A percentile compares a stretch with the other conserved stretches of the same genome.
Evolutionary conservation across 1,140 invertebrate species (phyloP).

Genomic region (Tetramorium simillimum): DNA sequence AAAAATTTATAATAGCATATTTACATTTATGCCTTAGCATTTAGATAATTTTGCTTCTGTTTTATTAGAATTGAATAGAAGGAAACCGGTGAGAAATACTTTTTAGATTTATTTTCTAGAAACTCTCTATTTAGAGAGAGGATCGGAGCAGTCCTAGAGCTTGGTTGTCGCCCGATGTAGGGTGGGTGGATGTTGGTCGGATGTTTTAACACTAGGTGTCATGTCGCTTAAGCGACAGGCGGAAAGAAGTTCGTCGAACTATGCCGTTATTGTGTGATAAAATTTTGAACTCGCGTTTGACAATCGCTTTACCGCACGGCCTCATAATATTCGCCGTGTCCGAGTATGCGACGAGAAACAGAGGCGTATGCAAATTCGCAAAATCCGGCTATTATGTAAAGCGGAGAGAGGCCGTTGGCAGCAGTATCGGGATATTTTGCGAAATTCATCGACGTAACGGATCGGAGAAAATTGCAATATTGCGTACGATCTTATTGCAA

Average conservation of each 20-base stretch:
- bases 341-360: neutral
- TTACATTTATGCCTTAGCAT: neutral
- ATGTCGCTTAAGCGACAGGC: constrained; percentile 19
- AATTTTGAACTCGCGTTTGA: constrained; percentile 39
- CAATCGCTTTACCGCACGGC: neutral
- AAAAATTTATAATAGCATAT: neutral
- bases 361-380: constrained; percentile 37
- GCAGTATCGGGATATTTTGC: constrained; percentile 33
- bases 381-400: constrained; percentile 57
- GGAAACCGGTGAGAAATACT: neutral
- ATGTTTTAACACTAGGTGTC: neutral
- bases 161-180: neutral
- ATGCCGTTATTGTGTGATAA: constrained; percentile 32
- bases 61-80: neutral
- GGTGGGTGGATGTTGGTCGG: neutral
- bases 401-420: constrained; percentile 9
- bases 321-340: constrained; percentile 19
- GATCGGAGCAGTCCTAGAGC: neutral
- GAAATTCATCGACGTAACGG: neutral
- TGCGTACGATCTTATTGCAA: neutral
- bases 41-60: neutral
- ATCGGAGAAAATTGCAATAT: neutral
- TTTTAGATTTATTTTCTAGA: constrained; percentile 8
- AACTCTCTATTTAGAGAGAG: neutral
- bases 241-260: constrained; percentile 34